A percentile compares a stretch with the other conserved stretches of the same genome.
phyloP scores from a whole-genome alignment of 1,140 invertebrate genomes.

The Meloidogyne chitwoodi region DNA sequence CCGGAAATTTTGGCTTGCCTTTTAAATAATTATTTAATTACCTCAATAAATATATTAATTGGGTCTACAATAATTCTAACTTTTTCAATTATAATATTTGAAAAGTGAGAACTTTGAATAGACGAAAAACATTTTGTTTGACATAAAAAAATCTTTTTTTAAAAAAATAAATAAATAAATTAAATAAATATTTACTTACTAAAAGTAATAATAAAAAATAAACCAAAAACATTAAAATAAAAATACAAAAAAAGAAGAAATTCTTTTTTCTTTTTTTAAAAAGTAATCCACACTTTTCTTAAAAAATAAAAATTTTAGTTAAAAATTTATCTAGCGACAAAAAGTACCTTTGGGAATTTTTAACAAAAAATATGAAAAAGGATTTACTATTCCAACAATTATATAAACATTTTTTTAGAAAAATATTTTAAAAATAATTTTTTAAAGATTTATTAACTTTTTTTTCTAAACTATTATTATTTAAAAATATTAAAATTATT shows the following conservation, averaged over 20 bases:
- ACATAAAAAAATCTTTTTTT: neutral
- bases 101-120: neutral
- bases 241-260: neutral
- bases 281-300: neutral
- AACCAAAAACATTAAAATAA: neutral
- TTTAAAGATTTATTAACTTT: too few relatives aligned
- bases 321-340: neutral
- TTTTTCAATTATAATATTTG: neutral
- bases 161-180: too few relatives aligned
- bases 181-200: too few relatives aligned
- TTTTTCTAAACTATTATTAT: too few relatives aligned
- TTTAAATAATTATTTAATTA: conserved; percentile 1
- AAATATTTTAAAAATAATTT: too few relatives aligned
- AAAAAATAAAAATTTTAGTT: neutral
- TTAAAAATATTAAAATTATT: too few relatives aligned
- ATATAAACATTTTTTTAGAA: neutral
- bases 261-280: too few relatives aligned
- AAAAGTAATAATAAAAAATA: neutral
- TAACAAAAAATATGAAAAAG: neutral
- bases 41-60: conserved; percentile 13
- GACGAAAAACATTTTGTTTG: neutral
- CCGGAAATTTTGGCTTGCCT: too few relatives aligned
- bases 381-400: neutral
- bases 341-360: neutral
- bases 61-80: conserved; percentile 28